A percentile compares a stretch with the other conserved stretches of the same genome.
phyloP scores from a whole-genome alignment of 2,113 vertebrate genomes.

The Scomber colias region DNA sequence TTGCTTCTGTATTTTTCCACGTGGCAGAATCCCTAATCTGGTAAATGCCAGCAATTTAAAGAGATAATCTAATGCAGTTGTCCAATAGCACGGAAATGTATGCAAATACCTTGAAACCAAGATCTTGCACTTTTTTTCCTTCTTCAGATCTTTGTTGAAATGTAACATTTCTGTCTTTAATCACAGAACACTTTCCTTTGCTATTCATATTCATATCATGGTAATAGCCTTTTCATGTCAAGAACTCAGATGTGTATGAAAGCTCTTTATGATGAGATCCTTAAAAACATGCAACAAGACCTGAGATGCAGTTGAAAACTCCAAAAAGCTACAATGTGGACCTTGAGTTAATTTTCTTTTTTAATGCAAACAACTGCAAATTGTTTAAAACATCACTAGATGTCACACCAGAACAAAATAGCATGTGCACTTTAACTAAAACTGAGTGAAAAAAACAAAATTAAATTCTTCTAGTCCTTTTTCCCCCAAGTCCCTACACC shows the following conservation, averaged over 20 bases:
- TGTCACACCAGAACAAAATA: not conserved
- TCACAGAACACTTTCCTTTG: too few species aligned
- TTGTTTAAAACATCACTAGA: too few species aligned
- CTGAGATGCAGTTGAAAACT: too few species aligned
- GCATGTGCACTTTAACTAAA: not conserved
- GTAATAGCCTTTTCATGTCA: not conserved
- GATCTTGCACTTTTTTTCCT: not conserved
- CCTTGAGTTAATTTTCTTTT: too few species aligned
- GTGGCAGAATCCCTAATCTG: not conserved
- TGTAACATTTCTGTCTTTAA: too few species aligned
- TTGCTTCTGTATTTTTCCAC: conserved; percentile 4
- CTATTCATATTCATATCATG: not conserved
- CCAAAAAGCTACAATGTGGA: too few species aligned
- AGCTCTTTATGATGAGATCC: too few species aligned
- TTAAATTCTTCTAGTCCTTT: not conserved
- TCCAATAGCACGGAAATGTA: not conserved
- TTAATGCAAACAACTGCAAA: too few species aligned
- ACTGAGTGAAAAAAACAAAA: not conserved
- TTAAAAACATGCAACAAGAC: too few species aligned
- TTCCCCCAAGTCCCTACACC: rapidly evolving
- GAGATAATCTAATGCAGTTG: not conserved
- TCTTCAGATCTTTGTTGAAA: not conserved
- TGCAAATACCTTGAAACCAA: not conserved
- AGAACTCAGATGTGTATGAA: too few species aligned
- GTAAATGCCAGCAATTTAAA: not conserved